phyloP scores from a whole-genome alignment of 2,797 vertebrate species.

The Micrastur ruficollis region DNA sequence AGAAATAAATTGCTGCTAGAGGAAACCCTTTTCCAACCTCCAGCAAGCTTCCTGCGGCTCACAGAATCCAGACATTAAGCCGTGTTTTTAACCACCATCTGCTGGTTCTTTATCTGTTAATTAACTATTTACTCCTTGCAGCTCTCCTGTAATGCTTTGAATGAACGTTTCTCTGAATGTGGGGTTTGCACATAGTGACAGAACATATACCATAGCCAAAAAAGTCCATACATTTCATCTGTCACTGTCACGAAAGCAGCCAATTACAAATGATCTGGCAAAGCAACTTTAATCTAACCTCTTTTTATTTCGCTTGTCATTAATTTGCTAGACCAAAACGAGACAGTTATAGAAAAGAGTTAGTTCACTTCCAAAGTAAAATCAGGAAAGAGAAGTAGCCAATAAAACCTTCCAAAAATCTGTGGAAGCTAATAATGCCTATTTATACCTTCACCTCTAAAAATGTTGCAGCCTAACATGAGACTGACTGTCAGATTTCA shows the following conservation, averaged over 20 bases:
- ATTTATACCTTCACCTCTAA: background rate
- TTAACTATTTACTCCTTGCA: conserved; percentile 14
- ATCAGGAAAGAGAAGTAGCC: background rate
- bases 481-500: background rate
- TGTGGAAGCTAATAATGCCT: background rate
- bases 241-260: background rate
- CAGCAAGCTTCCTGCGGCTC: background rate
- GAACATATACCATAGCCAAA: background rate
- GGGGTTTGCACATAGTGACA: background rate
- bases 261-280: conserved; percentile 7
- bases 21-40: background rate
- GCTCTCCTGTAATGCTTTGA: background rate
- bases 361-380: background rate
- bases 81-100: conserved; percentile 11
- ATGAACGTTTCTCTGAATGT: background rate
- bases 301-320: background rate
- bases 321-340: background rate
- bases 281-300: background rate
- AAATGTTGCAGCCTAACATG: background rate
- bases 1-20: background rate
- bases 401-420: background rate
- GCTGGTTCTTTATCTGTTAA: background rate
- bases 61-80: background rate
- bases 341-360: background rate
- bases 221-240: background rate